Evolutionary conservation across 2,113 vertebrate species (phyloP).

Genomic region (Myiozetetes cayanensis): DNA sequence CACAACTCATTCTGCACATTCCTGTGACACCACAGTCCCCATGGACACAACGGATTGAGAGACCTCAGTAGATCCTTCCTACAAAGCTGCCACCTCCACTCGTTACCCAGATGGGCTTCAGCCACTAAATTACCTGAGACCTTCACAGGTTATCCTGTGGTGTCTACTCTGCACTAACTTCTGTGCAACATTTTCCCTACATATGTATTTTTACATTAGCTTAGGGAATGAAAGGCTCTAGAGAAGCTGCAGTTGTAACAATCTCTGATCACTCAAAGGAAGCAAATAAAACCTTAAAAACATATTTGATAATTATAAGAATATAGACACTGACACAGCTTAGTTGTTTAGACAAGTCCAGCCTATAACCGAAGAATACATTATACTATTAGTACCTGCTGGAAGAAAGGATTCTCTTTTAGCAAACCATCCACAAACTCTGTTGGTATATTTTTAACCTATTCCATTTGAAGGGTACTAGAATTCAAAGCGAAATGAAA

Average conservation of each 20-base stretch:
- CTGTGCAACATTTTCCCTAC: not conserved
- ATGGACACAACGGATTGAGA: not conserved
- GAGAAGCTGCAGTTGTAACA: not conserved
- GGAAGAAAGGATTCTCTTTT: not conserved
- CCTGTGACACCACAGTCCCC: not conserved
- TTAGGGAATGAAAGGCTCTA: not conserved
- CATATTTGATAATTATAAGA: not conserved
- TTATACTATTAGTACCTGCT: not conserved
- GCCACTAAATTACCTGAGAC: not conserved
- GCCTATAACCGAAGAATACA: not conserved
- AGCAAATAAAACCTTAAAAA: not conserved
- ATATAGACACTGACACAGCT: not conserved
- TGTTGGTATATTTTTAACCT: not conserved
- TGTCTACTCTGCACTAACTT: not conserved
- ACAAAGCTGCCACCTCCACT: not conserved
- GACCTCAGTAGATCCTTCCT: not conserved
- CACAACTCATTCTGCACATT: not conserved
- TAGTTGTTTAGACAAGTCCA: not conserved
- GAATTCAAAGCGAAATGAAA: not conserved
- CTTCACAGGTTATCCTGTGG: not conserved
- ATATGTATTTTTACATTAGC: not conserved
- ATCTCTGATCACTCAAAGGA: not conserved
- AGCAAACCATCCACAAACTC: not conserved
- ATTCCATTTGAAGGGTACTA: not conserved
- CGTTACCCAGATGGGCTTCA: not conserved